Evolutionary conservation across 2,113 vertebrate genomes (phyloP).

Genomic region (Eulemur rufifrons): DNA sequence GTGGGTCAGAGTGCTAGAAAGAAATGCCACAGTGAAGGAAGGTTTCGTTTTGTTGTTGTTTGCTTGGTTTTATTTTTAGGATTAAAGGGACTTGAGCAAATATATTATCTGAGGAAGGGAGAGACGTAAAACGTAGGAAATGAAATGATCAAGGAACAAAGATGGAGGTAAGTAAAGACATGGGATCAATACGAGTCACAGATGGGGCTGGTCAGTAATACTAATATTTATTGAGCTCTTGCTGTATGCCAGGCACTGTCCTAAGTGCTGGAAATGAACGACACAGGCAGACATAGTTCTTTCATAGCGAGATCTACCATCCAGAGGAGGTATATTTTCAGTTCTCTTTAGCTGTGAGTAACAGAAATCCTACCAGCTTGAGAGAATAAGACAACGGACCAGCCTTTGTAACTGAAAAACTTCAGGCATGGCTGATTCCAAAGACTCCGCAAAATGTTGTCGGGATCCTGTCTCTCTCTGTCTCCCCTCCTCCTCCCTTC

Average conservation of each 20-base stretch:
- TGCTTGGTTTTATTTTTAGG: slow-evolving; percentile 37
- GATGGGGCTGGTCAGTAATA: not conserved
- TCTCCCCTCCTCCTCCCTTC: not conserved
- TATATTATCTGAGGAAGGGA: slow-evolving; percentile 16
- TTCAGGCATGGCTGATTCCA: not conserved
- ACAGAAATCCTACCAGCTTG: not conserved
- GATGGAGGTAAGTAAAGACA: not conserved
- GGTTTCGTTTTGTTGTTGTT: not conserved
- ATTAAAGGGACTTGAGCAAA: not conserved
- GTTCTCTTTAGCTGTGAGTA: not conserved
- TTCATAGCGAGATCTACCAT: not conserved
- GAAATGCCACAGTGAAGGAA: slow-evolving; percentile 27
- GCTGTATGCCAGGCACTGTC: not conserved
- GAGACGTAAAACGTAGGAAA: slow-evolving; percentile 1
- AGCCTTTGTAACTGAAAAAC: not conserved
- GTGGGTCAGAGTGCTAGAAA: slow-evolving; percentile 53
- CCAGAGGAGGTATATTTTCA: not conserved
- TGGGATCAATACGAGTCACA: not conserved
- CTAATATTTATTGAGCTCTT: not conserved
- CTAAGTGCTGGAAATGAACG: not conserved
- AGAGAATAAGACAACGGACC: not conserved
- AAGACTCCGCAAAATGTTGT: not conserved
- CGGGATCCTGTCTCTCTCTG: not conserved
- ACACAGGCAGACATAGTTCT: not conserved
- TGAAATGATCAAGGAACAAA: not conserved